Percentiles rank a stretch among this genome's conserved stretches.
These are phyloP conservation scores for Geotrupes spiniger DNA, from an alignment of 2,888 invertebrate genomes.

Conservation along the genomic window DNA sequence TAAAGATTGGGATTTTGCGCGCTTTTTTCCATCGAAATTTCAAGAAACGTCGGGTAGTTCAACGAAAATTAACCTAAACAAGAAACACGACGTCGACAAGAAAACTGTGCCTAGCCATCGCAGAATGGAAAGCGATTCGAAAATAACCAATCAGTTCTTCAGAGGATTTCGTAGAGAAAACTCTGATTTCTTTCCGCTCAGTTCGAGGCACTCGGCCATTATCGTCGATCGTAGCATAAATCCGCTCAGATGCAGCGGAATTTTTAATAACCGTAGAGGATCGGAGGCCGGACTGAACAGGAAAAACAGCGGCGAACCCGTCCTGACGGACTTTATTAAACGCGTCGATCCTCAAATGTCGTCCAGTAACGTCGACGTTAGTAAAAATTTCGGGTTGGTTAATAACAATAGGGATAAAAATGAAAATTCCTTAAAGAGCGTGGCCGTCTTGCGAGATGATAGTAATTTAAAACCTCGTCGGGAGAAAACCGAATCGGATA, in stretches of 20 bases:
- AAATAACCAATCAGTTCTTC: constrained; percentile 68
- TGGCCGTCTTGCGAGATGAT: constrained; percentile 31
- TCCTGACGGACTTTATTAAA: constrained; percentile 68
- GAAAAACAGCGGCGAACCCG: constrained; percentile 64
- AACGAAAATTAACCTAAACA: constrained; percentile 1
- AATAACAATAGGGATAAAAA: constrained; percentile 12
- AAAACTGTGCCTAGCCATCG: constrained; percentile 53
- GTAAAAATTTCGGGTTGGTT: constrained; percentile 7
- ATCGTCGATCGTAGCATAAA: constrained; percentile 54
- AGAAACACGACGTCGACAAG: not conserved
- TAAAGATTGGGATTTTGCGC: constrained; percentile 85
- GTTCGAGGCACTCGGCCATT: constrained; percentile 74
- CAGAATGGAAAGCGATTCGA: constrained; percentile 71
- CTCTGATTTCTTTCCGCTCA: constrained; percentile 77
- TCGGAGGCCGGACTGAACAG: constrained; percentile 54
- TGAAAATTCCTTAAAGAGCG: constrained; percentile 36
- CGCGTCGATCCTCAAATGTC: constrained; percentile 36
- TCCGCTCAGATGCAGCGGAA: constrained; percentile 64
- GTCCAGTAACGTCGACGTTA: not conserved
- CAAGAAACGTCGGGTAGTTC: constrained; percentile 26
- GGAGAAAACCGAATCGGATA: constrained; percentile 88
- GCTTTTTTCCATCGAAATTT: constrained; percentile 68
- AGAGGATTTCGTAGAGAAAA: constrained; percentile 80
- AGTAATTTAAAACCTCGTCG: constrained; percentile 66
- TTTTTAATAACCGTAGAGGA: constrained; percentile 65